Evolutionary conservation across 1,140 invertebrate genomes (phyloP).

Genomic region (Zaprionus inermis): DNA sequence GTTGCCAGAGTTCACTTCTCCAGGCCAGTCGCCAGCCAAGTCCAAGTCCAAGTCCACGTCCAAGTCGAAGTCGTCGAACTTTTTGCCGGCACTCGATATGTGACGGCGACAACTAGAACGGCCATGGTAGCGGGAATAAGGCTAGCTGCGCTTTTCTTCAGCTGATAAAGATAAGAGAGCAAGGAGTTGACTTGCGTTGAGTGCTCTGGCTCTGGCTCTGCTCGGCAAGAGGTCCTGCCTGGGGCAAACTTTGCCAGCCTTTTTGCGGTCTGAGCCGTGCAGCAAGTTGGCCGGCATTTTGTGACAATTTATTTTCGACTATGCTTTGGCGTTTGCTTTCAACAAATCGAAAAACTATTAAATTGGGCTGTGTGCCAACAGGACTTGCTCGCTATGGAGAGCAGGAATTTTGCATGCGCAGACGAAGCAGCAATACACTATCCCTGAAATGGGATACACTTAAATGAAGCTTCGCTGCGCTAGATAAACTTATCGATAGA

Average conservation of each 20-base stretch:
- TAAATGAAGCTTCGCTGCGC: too few species aligned
- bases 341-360: constrained; percentile 83
- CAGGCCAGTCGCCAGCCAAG: constrained; percentile 18
- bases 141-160: constrained; percentile 70
- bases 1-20: constrained; percentile 30
- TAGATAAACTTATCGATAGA: too few species aligned
- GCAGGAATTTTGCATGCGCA: constrained; percentile 5
- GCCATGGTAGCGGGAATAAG: constrained; percentile 39
- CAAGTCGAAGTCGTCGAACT: constrained; percentile 68
- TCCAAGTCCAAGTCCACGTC: constrained; percentile 30
- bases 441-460: too few species aligned
- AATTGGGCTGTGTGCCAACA: constrained; percentile 75
- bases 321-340: constrained; percentile 77
- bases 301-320: constrained; percentile 80
- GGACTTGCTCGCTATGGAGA: neutral
- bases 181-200: constrained; percentile 69
- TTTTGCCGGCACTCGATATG: constrained; percentile 69
- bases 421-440: constrained; percentile 18
- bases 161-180: constrained; percentile 80
- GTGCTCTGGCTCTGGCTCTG: constrained; percentile 18
- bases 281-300: constrained; percentile 70
- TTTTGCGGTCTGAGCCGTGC: constrained; percentile 23
- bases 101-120: constrained; percentile 45
- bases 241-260: constrained; percentile 58
- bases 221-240: constrained; percentile 49